Evolutionary conservation across 2,888 invertebrate species (phyloP).

Genomic region (Prosopocoilus inquinatus): DNA sequence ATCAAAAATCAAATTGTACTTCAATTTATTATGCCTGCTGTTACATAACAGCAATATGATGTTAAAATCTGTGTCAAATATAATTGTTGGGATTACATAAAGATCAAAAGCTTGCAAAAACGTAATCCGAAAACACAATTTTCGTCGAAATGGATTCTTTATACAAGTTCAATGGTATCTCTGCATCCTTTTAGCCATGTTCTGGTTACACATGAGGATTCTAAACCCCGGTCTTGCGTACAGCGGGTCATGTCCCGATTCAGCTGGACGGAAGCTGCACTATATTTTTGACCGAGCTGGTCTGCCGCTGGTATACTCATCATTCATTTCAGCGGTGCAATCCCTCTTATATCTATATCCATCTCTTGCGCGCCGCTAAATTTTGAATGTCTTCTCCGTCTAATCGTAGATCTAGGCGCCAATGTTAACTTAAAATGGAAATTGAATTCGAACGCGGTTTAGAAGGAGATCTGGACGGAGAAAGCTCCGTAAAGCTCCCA

Average conservation of each 20-base stretch:
- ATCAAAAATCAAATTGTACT: too few relatives aligned
- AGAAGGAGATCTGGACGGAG: conserved; percentile 23
- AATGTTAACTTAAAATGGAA: conserved; percentile 46
- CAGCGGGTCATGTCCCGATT: conserved; percentile 24
- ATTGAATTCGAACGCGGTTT: conserved; percentile 41
- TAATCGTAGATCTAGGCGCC: conserved; percentile 31
- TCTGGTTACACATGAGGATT: conserved; percentile 28
- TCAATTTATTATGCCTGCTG: too few relatives aligned
- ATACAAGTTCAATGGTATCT: conserved; percentile 36
- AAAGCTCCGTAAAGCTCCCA: conserved; percentile 21
- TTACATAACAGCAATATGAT: too few relatives aligned
- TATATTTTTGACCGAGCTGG: conserved; percentile 11
- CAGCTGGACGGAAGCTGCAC: neutral
- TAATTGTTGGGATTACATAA: too few relatives aligned
- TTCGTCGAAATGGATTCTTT: conserved; percentile 32
- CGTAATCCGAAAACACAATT: conserved; percentile 19
- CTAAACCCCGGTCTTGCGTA: conserved; percentile 30
- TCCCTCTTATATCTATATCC: conserved; percentile 37
- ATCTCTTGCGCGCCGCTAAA: conserved; percentile 24
- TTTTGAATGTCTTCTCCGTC: conserved; percentile 15
- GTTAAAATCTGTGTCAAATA: too few relatives aligned
- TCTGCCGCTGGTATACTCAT: conserved; percentile 37
- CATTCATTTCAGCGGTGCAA: conserved; percentile 42
- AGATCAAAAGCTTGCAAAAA: conserved; percentile 9
- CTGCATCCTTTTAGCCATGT: conserved; percentile 31